Percentiles rank a stretch among this genome's conserved stretches.
Evolutionary conservation across 2,888 invertebrate species (phyloP).

Genomic region (Sarcophaga rosellei): DNA sequence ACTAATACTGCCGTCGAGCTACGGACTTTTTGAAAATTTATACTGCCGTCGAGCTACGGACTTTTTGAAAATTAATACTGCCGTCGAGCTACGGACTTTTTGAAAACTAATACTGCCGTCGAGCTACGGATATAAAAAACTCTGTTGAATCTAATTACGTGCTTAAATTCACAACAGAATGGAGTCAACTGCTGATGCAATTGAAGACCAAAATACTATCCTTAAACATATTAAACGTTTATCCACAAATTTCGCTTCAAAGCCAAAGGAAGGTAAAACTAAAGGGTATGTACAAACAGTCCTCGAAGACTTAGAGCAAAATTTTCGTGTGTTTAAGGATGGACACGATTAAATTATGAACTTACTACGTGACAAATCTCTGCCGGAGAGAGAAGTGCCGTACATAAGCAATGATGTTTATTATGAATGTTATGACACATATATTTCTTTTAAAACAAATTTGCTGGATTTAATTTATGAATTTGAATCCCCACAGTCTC

Average conservation of each 20-base stretch:
- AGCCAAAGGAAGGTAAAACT: slow-evolving; percentile 3
- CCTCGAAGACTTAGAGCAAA: slow-evolving; percentile 38
- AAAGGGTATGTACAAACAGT: slow-evolving; percentile 34
- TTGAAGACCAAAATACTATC: slow-evolving; percentile 22
- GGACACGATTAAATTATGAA: slow-evolving; percentile 25
- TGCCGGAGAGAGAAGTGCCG: slow-evolving; percentile 28
- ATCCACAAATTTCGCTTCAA: background rate
- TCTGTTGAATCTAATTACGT: background rate
- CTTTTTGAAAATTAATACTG: too few relatives aligned
- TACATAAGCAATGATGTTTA: slow-evolving; percentile 36
- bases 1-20: too few relatives aligned
- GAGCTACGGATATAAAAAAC: background rate
- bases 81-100: background rate
- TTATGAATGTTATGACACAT: slow-evolving; percentile 39
- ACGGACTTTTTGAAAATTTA: too few relatives aligned
- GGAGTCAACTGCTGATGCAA: slow-evolving; percentile 9
- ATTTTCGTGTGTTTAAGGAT: slow-evolving; percentile 38
- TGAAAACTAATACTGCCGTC: background rate
- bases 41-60: too few relatives aligned
- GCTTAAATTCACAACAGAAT: slow-evolving; percentile 14
- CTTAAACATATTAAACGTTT: slow-evolving; percentile 32
- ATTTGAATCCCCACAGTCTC: slow-evolving; percentile 27
- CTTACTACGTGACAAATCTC: background rate
- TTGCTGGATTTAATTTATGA: slow-evolving; percentile 39
- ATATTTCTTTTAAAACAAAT: slow-evolving; percentile 37